These are phyloP conservation scores for Meghimatium bilineatum DNA, from an alignment of 2,888 invertebrate genomes.

Conservation along the genomic window DNA sequence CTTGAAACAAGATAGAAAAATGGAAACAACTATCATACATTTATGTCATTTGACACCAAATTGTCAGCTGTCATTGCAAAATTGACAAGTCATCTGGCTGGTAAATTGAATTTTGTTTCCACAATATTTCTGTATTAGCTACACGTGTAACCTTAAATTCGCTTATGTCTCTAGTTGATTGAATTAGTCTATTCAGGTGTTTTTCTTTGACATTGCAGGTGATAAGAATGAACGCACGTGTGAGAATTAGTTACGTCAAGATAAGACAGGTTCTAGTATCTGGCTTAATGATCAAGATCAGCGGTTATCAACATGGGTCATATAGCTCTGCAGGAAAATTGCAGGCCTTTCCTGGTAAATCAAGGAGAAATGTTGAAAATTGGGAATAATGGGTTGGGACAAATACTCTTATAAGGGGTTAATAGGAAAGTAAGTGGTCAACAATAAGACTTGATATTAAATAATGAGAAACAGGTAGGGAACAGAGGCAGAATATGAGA, in stretches of 20 bases:
- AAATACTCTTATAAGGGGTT: too few species aligned
- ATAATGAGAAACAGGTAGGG: too few species aligned
- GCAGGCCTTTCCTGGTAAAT: too few species aligned
- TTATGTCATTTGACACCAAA: neutral
- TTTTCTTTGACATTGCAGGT: neutral
- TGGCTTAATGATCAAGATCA: too few species aligned
- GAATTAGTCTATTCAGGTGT: neutral
- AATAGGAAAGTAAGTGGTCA: too few species aligned
- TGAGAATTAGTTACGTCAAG: neutral
- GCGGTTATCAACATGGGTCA: too few species aligned
- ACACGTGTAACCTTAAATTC: neutral
- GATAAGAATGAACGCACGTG: neutral
- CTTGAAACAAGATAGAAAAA: neutral
- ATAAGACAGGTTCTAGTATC: too few species aligned
- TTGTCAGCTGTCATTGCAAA: neutral
- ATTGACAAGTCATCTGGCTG: neutral
- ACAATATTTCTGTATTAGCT: neutral
- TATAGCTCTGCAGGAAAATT: too few species aligned
- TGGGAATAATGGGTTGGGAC: too few species aligned
- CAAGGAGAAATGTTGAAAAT: too few species aligned
- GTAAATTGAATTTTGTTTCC: neutral
- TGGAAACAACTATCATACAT: neutral
- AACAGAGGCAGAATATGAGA: neutral
- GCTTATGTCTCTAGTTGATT: neutral
- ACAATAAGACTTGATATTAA: too few species aligned